These are phyloP conservation scores for Condylura cristata DNA, from an alignment of 2,113 vertebrate genomes.

Conservation along the genomic window DNA sequence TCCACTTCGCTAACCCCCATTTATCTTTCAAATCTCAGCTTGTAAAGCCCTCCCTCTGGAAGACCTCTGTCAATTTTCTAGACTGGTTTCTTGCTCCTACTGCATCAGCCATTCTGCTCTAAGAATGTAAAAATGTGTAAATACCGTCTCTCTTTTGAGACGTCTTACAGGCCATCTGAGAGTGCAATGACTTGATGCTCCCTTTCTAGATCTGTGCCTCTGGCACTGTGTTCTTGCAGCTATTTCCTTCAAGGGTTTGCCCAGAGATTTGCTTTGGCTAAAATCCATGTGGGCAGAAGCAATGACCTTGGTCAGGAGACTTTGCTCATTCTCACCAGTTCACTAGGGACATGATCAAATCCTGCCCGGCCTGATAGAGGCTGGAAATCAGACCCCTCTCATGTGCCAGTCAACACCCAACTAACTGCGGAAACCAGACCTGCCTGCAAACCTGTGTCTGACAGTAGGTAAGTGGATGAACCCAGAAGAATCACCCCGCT, in stretches of 20 bases:
- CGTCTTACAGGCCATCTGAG: neutral
- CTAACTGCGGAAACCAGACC: neutral
- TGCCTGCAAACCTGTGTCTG: neutral
- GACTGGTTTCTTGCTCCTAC: constrained; percentile 10
- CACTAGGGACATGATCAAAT: constrained; percentile 13
- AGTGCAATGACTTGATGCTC: neutral
- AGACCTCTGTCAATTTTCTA: neutral
- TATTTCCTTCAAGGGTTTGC: neutral
- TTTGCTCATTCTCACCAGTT: neutral
- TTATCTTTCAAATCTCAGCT: constrained; percentile 14
- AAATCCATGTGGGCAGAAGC: neutral
- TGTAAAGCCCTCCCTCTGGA: neutral
- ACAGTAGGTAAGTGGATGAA: neutral
- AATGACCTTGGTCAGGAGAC: neutral
- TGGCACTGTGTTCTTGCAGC: neutral
- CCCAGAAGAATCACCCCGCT: neutral
- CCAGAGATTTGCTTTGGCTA: neutral
- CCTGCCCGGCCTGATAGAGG: neutral
- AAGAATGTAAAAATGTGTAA: constrained; percentile 15
- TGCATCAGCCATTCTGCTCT: neutral
- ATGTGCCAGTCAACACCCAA: neutral
- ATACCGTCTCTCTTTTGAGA: neutral
- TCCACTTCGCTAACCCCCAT: neutral
- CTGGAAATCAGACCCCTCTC: neutral
- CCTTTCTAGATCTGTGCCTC: neutral